Base-by-base conservation (phyloP, 2,797 vertebrate species). In the Ctenopoma multispine region DNA sequence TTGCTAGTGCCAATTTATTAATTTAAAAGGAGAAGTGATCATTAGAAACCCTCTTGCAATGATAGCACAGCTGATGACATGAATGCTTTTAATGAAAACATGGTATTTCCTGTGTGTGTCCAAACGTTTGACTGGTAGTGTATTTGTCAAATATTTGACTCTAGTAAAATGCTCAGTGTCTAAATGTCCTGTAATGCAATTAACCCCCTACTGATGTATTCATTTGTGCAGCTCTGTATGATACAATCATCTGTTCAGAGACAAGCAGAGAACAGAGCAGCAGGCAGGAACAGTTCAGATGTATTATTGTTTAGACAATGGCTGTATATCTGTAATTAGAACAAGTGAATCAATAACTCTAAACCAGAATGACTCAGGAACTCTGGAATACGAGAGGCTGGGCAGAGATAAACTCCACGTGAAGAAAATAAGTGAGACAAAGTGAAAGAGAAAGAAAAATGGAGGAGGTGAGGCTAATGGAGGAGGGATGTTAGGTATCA, bases 291-390 rank as follows among this genome's bases (percentile, higher is more conserved):
- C 71, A 58, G 53, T 69, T 79, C 9, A 46, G 56, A 75, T 43
- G 11, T 27, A 66, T 63, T 64, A 29, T 18, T 77, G 60, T 80
- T 84, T 77, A 50, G 66, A 77, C 54, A 61, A 78, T 31, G 59
- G 53, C 47, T 14, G 18, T 0, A 41, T 64, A 41, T 64, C 81
- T 89, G 89, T 86, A 80, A 81, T 89, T 85, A 84, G 82, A 84
- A 67, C 67, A 53, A 57, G 65, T 59, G 50, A 81, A 87, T 89
- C 66, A 4, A 89, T 90, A 75, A 51, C 48, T 58, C 72, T 72
- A 62, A 59, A 38, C n/a, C 51, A n/a, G n/a, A n/a, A n/a, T n/a
- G n/a, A n/a, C n/a, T n/a, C n/a, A n/a, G 21, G 53, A n/a, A 38
- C 58, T 51, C 64, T 66, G 80, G 64, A 78, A 84, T 67, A 70